phyloP scores from a whole-genome alignment of 2,888 invertebrate genomes.

The Gymnosoma rotundatum region DNA sequence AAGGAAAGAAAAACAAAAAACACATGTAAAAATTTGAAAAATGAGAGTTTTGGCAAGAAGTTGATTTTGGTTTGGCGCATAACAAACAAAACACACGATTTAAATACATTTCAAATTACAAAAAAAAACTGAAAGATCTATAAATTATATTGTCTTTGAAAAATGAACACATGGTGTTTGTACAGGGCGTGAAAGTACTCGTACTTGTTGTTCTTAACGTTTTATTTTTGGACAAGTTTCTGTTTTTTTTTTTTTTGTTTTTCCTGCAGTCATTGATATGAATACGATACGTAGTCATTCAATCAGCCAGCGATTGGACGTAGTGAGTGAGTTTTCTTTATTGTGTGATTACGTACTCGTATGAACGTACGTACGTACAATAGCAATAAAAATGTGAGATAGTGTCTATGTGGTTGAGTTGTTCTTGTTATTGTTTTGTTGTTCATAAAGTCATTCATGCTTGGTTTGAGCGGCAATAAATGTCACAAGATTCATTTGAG shows the following conservation, averaged over 20 bases:
- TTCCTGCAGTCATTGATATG: slow-evolving; percentile 24
- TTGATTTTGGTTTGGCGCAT: slow-evolving; percentile 26
- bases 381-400: slow-evolving; percentile 12
- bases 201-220: slow-evolving; percentile 12
- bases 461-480: slow-evolving; percentile 78
- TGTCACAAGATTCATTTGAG: slow-evolving; percentile 81
- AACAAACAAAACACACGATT: slow-evolving; percentile 37
- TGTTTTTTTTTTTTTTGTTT: too few relatives aligned
- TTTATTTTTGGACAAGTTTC: slow-evolving; percentile 29
- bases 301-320: slow-evolving; percentile 10
- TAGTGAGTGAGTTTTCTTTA: slow-evolving; percentile 7
- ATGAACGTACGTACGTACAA: background rate
- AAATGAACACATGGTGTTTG: slow-evolving; percentile 35
- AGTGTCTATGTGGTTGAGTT: background rate
- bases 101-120: slow-evolving; percentile 46
- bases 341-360: background rate
- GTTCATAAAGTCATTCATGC: slow-evolving; percentile 64
- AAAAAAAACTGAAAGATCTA: slow-evolving; percentile 57
- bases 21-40: slow-evolving; percentile 30
- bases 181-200: slow-evolving; percentile 46
- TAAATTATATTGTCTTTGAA: slow-evolving; percentile 51
- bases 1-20: background rate
- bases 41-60: slow-evolving; percentile 19
- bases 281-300: slow-evolving; percentile 33
- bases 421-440: slow-evolving; percentile 5